phyloP scores from a whole-genome alignment of 2,113 vertebrate species.

The Burhinus bistriatus region DNA sequence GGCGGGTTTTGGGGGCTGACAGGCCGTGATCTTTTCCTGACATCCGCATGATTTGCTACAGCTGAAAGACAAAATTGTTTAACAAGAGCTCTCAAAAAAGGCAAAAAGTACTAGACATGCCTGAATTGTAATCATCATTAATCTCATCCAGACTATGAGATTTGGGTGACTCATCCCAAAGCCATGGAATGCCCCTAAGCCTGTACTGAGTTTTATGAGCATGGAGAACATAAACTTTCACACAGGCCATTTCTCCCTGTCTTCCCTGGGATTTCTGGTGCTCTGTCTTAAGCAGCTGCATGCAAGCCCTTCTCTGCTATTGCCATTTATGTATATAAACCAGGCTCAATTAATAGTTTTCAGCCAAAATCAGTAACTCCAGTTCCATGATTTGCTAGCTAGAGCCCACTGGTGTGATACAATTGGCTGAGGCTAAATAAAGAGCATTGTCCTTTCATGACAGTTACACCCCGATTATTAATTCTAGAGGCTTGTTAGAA shows the following conservation, averaged over 20 bases:
- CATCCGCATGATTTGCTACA: conserved; percentile 33
- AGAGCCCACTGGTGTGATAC: neutral
- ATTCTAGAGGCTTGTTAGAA: neutral
- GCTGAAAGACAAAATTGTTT: conserved; percentile 60
- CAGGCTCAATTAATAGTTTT: neutral
- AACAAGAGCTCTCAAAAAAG: conserved; percentile 7
- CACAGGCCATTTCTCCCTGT: neutral
- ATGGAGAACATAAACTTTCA: conserved; percentile 24
- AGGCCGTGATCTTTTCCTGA: conserved; percentile 1
- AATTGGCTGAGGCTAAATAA: neutral
- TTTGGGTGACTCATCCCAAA: conserved; percentile 55
- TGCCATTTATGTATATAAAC: neutral
- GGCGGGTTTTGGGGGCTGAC: neutral
- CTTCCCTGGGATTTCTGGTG: neutral
- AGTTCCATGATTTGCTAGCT: neutral
- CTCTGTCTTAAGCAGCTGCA: neutral
- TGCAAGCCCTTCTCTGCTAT: neutral
- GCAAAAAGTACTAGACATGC: conserved; percentile 2
- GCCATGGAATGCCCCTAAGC: conserved; percentile 35
- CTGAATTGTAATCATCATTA: conserved; percentile 32
- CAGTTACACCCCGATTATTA: conserved; percentile 22
- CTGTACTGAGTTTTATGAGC: conserved; percentile 16
- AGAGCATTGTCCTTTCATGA: neutral
- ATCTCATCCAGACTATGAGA: conserved; percentile 35
- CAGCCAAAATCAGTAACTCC: neutral